Evolutionary conservation across 2,888 invertebrate species (phyloP).

Genomic region (Amiota communis): DNA sequence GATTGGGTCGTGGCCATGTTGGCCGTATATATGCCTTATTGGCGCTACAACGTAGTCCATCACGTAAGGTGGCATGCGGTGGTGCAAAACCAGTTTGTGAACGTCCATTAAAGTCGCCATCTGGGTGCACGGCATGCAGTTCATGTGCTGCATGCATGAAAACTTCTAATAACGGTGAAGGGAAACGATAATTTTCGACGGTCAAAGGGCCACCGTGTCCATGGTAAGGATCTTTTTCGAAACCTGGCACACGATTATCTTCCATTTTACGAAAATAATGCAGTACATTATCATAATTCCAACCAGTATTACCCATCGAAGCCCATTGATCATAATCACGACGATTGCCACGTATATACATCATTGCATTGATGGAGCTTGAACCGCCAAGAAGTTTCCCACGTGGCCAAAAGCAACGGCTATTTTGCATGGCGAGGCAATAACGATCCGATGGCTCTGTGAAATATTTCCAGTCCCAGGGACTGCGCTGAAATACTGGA

Average conservation of each 20-base stretch:
- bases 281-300: constrained; percentile 84
- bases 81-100: constrained; percentile 86
- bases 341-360: constrained; percentile 88
- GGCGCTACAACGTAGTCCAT: constrained; percentile 87
- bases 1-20: constrained; percentile 79
- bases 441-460: constrained; percentile 82
- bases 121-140: constrained; percentile 77
- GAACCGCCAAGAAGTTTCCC: constrained; percentile 87
- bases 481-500: constrained; percentile 81
- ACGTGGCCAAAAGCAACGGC: constrained; percentile 83
- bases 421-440: constrained; percentile 80
- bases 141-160: constrained; percentile 82
- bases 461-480: constrained; percentile 87
- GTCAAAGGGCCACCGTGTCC: constrained; percentile 82
- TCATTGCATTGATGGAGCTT: constrained; percentile 91
- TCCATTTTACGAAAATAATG: constrained; percentile 88
- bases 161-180: constrained; percentile 80
- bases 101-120: constrained; percentile 83
- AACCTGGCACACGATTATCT: constrained; percentile 80
- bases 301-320: constrained; percentile 81
- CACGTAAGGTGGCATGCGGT: constrained; percentile 83
- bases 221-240: constrained; percentile 76
- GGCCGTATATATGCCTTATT: constrained; percentile 87
- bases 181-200: constrained; percentile 81
- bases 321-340: constrained; percentile 92